Percentiles rank a stretch among this genome's conserved stretches.
Conservation (phyloP, 2,113 vertebrate genomes). For the Clarias macrocephalus region DNA sequence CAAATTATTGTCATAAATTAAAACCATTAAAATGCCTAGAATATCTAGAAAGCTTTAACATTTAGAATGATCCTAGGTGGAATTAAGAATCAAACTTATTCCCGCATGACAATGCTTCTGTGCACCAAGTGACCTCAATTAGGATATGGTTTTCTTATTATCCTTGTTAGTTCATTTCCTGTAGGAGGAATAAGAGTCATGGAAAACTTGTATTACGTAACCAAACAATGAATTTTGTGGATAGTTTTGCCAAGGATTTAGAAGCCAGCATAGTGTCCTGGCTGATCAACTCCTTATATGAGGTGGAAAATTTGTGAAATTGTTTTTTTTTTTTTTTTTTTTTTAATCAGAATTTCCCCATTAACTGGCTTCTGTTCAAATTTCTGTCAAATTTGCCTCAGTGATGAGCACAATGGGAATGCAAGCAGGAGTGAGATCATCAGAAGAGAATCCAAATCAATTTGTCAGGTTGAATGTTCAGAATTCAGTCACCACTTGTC, state of each 20-base stretch:
- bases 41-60: not conserved
- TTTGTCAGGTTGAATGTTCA: conserved; percentile 67
- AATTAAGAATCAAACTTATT: not conserved
- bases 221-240: not conserved
- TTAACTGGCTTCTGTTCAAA: conserved; percentile 39
- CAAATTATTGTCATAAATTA: not conserved
- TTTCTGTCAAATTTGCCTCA: conserved; percentile 53
- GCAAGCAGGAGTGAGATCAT: conserved; percentile 55
- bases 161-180: not conserved
- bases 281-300: not conserved
- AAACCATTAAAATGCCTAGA: not conserved
- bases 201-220: not conserved
- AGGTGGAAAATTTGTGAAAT: not conserved
- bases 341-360: not conserved
- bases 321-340: conserved; percentile 53
- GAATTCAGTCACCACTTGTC: conserved; percentile 64
- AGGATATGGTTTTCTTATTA: too few relatives aligned
- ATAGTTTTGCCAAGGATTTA: not conserved
- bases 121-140: too few relatives aligned
- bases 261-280: not conserved
- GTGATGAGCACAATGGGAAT: conserved; percentile 41
- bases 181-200: not conserved
- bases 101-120: not conserved
- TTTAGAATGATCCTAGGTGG: not conserved
- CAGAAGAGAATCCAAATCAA: conserved; percentile 71